A percentile compares a stretch with the other conserved stretches of the same genome.
Conservation (phyloP, 2,113 vertebrate genomes). For the Echinops telfairi region DNA sequence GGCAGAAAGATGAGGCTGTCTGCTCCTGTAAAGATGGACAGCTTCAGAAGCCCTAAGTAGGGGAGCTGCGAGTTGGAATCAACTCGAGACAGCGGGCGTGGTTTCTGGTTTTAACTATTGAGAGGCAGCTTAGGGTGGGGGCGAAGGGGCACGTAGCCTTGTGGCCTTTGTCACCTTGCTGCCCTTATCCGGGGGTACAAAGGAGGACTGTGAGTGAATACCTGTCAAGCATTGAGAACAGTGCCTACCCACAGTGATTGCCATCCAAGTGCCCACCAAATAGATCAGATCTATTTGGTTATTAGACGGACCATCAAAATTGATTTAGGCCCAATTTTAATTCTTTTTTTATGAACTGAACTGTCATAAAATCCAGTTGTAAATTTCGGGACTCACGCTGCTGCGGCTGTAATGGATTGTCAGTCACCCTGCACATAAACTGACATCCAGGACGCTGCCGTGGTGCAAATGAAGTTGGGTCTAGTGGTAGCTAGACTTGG, state of each 20-base stretch:
- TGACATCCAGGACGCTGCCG: constrained; percentile 30
- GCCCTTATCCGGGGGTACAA: not conserved
- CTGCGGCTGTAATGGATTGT: constrained; percentile 65
- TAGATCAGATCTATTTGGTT: constrained; percentile 66
- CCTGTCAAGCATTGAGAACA: constrained; percentile 19
- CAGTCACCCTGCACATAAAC: constrained; percentile 62
- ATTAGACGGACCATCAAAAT: constrained; percentile 76
- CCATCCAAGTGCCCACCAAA: constrained; percentile 52
- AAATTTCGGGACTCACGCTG: constrained; percentile 67
- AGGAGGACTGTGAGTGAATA: constrained; percentile 16
- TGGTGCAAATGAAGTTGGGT: constrained; percentile 22
- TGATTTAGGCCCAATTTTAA: constrained; percentile 72
- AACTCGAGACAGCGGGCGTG: too few species aligned
- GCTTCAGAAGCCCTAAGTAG: too few species aligned
- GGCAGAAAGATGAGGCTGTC: too few species aligned
- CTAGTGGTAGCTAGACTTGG: not conserved
- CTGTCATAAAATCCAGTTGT: constrained; percentile 74
- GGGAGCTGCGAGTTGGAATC: too few species aligned
- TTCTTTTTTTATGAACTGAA: constrained; percentile 68
- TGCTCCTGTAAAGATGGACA: too few species aligned
- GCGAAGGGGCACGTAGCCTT: not conserved
- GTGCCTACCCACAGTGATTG: constrained; percentile 48
- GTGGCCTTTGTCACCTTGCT: not conserved
- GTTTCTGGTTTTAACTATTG: not conserved
- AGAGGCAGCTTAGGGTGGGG: not conserved